Conservation (phyloP, 1,140 invertebrate genomes). For the Pectinophora gossypiella region DNA sequence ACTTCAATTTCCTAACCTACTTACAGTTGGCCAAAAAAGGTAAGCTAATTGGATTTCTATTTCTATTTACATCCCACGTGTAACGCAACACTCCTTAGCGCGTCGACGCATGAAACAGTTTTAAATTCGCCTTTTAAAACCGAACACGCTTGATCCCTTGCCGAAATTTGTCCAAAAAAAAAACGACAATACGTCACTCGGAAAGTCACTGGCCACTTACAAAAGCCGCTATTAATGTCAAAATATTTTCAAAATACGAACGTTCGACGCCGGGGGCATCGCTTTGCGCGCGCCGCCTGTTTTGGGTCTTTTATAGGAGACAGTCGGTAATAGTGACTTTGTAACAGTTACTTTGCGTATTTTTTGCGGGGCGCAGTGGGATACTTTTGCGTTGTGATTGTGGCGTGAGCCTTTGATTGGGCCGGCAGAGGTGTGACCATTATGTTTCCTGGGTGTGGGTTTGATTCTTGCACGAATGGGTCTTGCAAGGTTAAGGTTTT, state of each 20-base stretch:
- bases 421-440: too few species aligned
- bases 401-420: neutral
- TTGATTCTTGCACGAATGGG: too few species aligned
- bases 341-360: too few species aligned
- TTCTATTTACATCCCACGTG: too few species aligned
- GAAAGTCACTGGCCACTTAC: slow-evolving; percentile 4
- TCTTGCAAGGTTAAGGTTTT: too few species aligned
- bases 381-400: neutral
- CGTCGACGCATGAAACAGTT: too few species aligned
- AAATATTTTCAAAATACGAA: slow-evolving; percentile 51
- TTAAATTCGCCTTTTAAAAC: neutral
- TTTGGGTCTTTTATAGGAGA: neutral
- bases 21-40: too few species aligned
- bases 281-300: neutral
- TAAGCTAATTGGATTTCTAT: too few species aligned
- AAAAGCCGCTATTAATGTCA: slow-evolving; percentile 22
- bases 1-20: too few species aligned
- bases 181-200: slow-evolving; percentile 12
- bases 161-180: neutral
- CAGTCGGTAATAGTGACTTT: neutral
- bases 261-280: neutral
- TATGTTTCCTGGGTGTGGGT: too few species aligned
- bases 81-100: too few species aligned
- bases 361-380: neutral
- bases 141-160: neutral